Base-by-base conservation (phyloP, 1,140 invertebrate species). In the Leptinotarsa texana region DNA sequence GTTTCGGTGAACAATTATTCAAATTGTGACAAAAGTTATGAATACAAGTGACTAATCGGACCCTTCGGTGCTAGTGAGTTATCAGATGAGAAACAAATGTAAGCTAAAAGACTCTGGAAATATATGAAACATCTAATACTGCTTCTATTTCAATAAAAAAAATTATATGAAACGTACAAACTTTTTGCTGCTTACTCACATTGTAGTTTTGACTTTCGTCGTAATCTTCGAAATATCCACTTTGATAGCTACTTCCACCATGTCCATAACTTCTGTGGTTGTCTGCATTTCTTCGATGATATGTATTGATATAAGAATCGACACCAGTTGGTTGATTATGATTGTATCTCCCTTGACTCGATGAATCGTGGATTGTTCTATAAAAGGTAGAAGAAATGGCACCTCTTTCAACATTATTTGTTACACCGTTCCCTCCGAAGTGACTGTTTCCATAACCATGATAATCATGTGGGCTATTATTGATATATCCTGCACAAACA, bases 161-260 rank as follows among this genome's bases (percentile, higher is more conserved):
- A 33, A 33, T 11, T 6, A 62, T 62, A 62, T 13, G 21, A 62
- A 21, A 21, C 17, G 61, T 62, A n/a, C n/a, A 13, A 33, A 68
- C n/a, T 18, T 42, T 49, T 13, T 48, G n/a, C 3, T 51, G 33
- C 3, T 2, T 24, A 71, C 69, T 71, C 27, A 71, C 69, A 61
- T 71, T 61, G 61, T 71, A 71, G 13, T 63, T 61, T 15, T 61
- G 24, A 33, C 69, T 62, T 71, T 71, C 69, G 33, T 71, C 69
- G 57, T 71, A 63, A 33, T 71, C 69, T 18, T 8, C n/a, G 18
- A 18, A 33, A 47, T 68, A 27, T 33, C 24, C 63, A 22, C 13
- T 15, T 5, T 6, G 13, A 24, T 65, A 65, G 22, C 22, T 65
- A 22, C n/a, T 24, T 18, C 15, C 18, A 24, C 33, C 63, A 22